Conservation (phyloP, 2,797 vertebrate species). For the Limosa lapponica region DNA sequence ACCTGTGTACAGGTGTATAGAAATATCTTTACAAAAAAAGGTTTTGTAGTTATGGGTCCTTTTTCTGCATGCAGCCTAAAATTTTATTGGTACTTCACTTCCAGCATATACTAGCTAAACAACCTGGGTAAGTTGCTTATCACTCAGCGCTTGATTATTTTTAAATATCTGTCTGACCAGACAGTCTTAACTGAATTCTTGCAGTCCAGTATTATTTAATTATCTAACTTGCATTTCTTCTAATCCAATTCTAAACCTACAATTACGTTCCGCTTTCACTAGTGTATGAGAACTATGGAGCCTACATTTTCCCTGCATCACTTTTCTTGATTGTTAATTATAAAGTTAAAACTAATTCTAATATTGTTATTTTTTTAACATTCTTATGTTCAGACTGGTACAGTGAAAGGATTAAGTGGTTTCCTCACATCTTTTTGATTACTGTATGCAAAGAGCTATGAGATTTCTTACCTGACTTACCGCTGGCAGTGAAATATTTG, state of each 20-base stretch:
- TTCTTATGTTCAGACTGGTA: not conserved
- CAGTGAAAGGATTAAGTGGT: not conserved
- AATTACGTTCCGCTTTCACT: not conserved
- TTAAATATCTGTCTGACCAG: not conserved
- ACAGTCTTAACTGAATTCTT: not conserved
- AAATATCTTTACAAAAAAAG: not conserved
- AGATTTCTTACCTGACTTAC: not conserved
- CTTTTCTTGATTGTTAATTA: not conserved
- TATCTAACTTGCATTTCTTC: not conserved
- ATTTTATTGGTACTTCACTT: not conserved
- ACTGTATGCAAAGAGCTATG: not conserved
- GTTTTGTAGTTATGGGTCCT: not conserved
- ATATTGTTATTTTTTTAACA: not conserved
- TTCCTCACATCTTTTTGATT: not conserved
- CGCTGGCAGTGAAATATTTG: not conserved
- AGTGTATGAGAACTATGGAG: not conserved
- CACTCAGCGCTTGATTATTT: not conserved
- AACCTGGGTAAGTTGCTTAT: not conserved
- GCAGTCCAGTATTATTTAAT: not conserved
- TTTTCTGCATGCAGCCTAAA: not conserved
- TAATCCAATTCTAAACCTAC: too few species aligned
- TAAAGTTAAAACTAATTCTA: not conserved
- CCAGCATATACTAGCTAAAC: not conserved
- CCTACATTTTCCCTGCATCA: not conserved
- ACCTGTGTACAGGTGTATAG: fast-evolving